A percentile compares a stretch with the other conserved stretches of the same genome.
Conservation (phyloP, 30 jellyfish, hydroid and myxozoan species). For the Mastigias papua region DNA sequence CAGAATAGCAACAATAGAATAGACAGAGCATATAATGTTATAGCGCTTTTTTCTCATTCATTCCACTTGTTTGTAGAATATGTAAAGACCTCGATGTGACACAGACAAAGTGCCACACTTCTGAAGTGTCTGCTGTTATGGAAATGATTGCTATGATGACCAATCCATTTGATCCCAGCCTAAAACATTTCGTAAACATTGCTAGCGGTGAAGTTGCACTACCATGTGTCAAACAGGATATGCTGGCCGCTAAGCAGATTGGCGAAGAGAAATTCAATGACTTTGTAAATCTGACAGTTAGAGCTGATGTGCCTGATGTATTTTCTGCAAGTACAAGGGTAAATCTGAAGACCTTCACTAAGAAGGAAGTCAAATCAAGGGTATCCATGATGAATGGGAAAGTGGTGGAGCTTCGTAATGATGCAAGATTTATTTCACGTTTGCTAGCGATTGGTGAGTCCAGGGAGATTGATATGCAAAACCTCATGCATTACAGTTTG, state of each 20-base stretch:
- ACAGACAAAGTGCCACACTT: slow-evolving; percentile 2
- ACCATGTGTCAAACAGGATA: slow-evolving; percentile 16
- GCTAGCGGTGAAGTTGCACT: slow-evolving; percentile 62
- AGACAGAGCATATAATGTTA: too few species aligned
- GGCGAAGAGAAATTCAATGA: slow-evolving; percentile 54
- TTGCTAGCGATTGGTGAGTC: slow-evolving; percentile 29
- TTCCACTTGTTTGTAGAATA: slow-evolving; percentile 35
- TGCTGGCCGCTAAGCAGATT: slow-evolving; percentile 10
- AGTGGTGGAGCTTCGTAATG: slow-evolving; percentile 18
- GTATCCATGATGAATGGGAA: slow-evolving; percentile 37
- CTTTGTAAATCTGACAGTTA: slow-evolving; percentile 6
- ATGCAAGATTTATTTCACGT: slow-evolving; percentile 13
- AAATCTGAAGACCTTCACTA: slow-evolving; percentile 26
- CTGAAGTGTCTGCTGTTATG: background rate
- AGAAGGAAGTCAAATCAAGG: background rate
- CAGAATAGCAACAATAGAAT: too few species aligned
- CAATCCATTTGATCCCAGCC: slow-evolving; percentile 45
- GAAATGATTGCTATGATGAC: slow-evolving; percentile 15
- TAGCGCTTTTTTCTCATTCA: too few species aligned
- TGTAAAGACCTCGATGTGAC: slow-evolving; percentile 56
- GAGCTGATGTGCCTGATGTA: slow-evolving; percentile 35
- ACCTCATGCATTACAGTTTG: slow-evolving; percentile 26
- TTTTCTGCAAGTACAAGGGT: slow-evolving; percentile 16
- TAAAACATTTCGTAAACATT: slow-evolving; percentile 21
- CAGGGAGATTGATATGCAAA: slow-evolving; percentile 43